Base-by-base conservation (phyloP, 2,113 vertebrate species). In the Stigmatopora nigra region DNA sequence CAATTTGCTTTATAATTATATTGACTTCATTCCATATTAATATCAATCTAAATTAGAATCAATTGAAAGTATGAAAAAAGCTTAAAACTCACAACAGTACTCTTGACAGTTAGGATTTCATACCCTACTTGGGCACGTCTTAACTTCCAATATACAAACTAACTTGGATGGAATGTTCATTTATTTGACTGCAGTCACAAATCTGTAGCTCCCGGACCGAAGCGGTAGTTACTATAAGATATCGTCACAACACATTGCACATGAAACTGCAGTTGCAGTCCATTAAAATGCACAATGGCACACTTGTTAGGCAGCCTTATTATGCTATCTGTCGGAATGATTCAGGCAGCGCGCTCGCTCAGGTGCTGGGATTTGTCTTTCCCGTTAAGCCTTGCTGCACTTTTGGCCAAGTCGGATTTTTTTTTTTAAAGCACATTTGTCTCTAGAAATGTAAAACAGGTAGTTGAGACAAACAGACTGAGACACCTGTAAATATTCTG, bases 221-320 rank as follows among this genome's bases (percentile, higher is more conserved):
- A 72, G 70, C 71, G 77, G 56, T 46, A 55, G 58, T 67, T 60
- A 70, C 64, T 60, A 38, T 56, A 68, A 72, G 59, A 69, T 65
- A 60, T 46, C 62, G 60, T 46, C 15, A 16, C 64, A 63, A 76
- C 70, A 46, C 60, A 60, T 68, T 62, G 46, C 62, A 72, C 45
- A 76, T 64, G 60, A 72, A 67, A 57, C 71, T 67, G 60, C 69
- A 46, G 64, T 76, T 58, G 47, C 68, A 60, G 55, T 64, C 57
- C 41, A 68, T 83, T 78, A 78, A 67, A 78, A 75, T 65, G 56
- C 64, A 73, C 57, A 63, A 76, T 63, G 72, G 65, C 71, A 45
- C 71, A 73, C 67, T 81, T 69, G 73, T 84, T 81, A 78, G 66
- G 64, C 60, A 67, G 61, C 48, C 65, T 71, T 75, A 71, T 79